Percentiles rank a stretch among this genome's conserved stretches.
phyloP scores from a whole-genome alignment of 1,140 invertebrate genomes.

The Drosophila kanapiae region DNA sequence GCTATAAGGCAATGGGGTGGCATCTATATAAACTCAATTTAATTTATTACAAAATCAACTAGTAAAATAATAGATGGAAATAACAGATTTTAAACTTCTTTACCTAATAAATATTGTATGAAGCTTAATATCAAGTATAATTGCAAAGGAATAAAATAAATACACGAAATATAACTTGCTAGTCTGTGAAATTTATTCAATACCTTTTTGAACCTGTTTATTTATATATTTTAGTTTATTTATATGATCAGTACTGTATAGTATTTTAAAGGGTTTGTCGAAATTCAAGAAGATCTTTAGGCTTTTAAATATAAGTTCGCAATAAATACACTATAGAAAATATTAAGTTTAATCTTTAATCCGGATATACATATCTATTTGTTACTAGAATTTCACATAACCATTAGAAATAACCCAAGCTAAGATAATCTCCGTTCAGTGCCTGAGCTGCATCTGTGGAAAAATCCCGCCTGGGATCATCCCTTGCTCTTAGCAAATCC shows the following conservation, averaged over 20 bases:
- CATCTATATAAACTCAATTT: not conserved
- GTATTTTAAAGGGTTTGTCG: too few relatives aligned
- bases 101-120: not conserved
- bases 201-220: too few relatives aligned
- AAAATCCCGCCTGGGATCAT: constrained; percentile 25
- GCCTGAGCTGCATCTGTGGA: not conserved
- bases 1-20: not conserved
- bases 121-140: not conserved
- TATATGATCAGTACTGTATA: too few relatives aligned
- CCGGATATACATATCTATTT: too few relatives aligned
- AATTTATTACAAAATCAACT: not conserved
- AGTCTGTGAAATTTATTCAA: not conserved
- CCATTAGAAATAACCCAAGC: not conserved
- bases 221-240: too few relatives aligned
- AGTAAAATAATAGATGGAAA: not conserved
- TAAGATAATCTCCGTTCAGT: constrained; percentile 3
- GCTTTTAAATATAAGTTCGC: too few relatives aligned
- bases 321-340: too few relatives aligned
- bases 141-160: not conserved
- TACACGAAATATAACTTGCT: not conserved
- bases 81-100: not conserved
- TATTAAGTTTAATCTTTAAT: too few relatives aligned
- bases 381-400: not conserved
- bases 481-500: constrained; percentile 43
- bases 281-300: too few relatives aligned